These are phyloP conservation scores for Arrhopalites spinosus DNA, from an alignment of 2,888 invertebrate genomes.

Conservation along the genomic window DNA sequence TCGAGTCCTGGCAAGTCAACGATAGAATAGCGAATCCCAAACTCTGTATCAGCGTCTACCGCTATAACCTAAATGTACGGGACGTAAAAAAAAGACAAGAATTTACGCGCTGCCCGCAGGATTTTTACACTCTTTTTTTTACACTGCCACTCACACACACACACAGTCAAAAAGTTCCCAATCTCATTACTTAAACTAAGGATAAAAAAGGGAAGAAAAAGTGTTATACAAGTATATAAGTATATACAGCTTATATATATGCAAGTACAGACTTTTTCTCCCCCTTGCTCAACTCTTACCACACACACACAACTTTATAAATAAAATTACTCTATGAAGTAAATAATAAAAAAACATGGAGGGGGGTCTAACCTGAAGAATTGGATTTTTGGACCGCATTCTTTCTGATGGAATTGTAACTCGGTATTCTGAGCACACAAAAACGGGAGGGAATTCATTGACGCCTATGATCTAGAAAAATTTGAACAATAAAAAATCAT, in stretches of 20 bases:
- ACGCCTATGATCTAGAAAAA: not conserved
- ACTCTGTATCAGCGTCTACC: constrained; percentile 77
- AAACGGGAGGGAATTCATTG: constrained; percentile 60
- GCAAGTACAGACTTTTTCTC: not conserved
- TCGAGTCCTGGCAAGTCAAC: constrained; percentile 64
- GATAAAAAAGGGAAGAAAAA: not conserved
- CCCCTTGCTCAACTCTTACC: not conserved
- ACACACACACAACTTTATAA: constrained; percentile 6
- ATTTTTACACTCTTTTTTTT: constrained; percentile 26
- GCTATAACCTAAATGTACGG: constrained; percentile 67
- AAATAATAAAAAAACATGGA: not conserved
- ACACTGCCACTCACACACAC: constrained; percentile 9
- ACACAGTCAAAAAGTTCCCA: not conserved
- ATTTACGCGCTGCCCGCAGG: constrained; percentile 26
- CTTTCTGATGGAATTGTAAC: constrained; percentile 59
- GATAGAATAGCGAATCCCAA: constrained; percentile 75
- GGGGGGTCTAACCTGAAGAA: constrained; percentile 50
- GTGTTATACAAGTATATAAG: not conserved
- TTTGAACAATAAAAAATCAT: not conserved
- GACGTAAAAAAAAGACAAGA: constrained; percentile 1
- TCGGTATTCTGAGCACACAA: constrained; percentile 59
- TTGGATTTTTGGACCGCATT: constrained; percentile 53
- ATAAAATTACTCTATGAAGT: constrained; percentile 17
- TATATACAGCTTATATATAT: not conserved
- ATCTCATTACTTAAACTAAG: not conserved